These are phyloP conservation scores for Pseudachorutes palmiensis DNA, from an alignment of 1,140 invertebrate genomes.

Conservation along the genomic window DNA sequence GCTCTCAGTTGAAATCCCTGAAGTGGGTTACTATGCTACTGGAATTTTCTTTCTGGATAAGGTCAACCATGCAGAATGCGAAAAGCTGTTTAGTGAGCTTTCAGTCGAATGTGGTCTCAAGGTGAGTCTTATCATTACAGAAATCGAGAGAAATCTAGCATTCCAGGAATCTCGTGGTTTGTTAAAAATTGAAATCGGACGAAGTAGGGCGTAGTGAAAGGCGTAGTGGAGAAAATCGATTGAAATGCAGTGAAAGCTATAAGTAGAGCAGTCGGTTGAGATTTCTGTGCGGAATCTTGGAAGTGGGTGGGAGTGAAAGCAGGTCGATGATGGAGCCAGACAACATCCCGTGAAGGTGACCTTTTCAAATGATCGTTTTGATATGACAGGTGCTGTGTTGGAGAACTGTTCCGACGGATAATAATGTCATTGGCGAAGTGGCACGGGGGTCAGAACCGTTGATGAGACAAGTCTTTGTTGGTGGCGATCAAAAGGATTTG, in stretches of 20 bases:
- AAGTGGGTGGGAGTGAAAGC: too few species aligned
- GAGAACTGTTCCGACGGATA: slow-evolving; percentile 83
- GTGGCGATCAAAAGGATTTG: slow-evolving; percentile 52
- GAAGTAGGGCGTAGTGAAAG: too few species aligned
- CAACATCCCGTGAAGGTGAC: too few species aligned
- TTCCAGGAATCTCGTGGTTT: not conserved
- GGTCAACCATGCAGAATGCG: slow-evolving; percentile 60
- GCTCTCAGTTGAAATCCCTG: slow-evolving; percentile 70
- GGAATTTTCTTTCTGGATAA: slow-evolving; percentile 90
- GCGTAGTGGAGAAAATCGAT: too few species aligned
- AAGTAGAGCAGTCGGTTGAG: too few species aligned
- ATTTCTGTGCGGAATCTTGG: too few species aligned
- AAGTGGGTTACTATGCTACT: slow-evolving; percentile 83
- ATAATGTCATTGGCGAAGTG: slow-evolving; percentile 74
- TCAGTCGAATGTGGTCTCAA: slow-evolving; percentile 70
- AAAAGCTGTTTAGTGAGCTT: slow-evolving; percentile 69
- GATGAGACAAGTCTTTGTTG: slow-evolving; percentile 89
- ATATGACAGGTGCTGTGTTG: slow-evolving; percentile 68
- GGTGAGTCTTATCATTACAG: slow-evolving; percentile 42
- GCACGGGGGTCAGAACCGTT: slow-evolving; percentile 87
- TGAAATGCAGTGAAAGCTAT: too few species aligned
- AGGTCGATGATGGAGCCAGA: too few species aligned
- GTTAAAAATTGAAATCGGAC: too few species aligned
- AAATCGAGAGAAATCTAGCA: not conserved
- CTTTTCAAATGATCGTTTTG: too few species aligned